Evolutionary conservation across 2,113 vertebrate species (phyloP).

Genomic region (Tautogolabrus adspersus): DNA sequence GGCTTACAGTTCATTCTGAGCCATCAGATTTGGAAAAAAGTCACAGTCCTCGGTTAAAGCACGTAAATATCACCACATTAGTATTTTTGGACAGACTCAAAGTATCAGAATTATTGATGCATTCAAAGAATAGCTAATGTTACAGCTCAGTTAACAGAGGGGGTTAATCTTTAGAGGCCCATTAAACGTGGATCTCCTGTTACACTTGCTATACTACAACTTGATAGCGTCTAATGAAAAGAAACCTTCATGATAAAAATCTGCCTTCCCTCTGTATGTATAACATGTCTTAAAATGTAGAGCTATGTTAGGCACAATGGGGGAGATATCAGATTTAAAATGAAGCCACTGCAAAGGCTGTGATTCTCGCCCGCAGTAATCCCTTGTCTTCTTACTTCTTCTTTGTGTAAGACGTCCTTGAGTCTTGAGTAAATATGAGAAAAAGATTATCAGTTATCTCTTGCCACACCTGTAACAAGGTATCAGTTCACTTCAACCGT

Average conservation of each 20-base stretch:
- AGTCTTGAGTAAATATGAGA: constrained; percentile 57
- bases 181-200: background rate
- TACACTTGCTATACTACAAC: background rate
- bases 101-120: no score
- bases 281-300: background rate
- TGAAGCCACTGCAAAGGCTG: background rate
- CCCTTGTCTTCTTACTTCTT: constrained; percentile 27
- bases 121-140: no score
- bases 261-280: background rate
- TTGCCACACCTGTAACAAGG: constrained; percentile 41
- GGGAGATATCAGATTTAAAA: background rate
- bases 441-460: constrained; percentile 55
- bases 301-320: background rate
- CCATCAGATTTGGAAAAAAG: no score
- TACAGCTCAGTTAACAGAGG: no score
- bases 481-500: constrained; percentile 34
- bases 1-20: no score
- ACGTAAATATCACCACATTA: no score
- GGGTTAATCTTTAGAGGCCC: no score
- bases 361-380: constrained; percentile 25
- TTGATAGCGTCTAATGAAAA: background rate
- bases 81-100: no score
- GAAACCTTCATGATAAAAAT: background rate
- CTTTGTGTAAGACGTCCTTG: constrained; percentile 33
- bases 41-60: no score